Base-by-base conservation (phyloP, 1,140 invertebrate genomes). In the Octopus sinensis region DNA sequence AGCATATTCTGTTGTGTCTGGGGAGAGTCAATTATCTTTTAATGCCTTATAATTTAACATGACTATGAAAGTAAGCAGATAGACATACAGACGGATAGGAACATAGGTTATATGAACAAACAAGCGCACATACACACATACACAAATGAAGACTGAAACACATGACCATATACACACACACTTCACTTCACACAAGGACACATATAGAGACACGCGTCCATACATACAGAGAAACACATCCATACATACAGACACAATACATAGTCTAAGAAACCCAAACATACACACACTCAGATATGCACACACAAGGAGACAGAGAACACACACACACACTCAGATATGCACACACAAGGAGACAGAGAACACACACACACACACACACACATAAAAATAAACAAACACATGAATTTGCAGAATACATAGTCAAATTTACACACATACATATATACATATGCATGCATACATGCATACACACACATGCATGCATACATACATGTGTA, bases 401-500 rank as follows among this genome's bases (percentile, higher is more conserved):
- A 12, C n/a, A 12, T n/a, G 9, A 9, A 12, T n/a, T 68, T n/a
- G 0, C 62, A 12, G 9, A 9, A 68, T n/a, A 68, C 62, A 68
- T n/a, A 68, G n/a, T 12, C 62, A 68, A 9, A 12, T 68, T 68
- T n/a, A 12, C 62, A 12, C 62, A 12, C 62, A n/a, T n/a, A 68
- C 9, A 68, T n/a, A 68, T 12, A 12, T n/a, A 12, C 62, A 68
- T 12, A 68, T n/a, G n/a, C 62, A 68, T n/a, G n/a, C 62, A 68
- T n/a, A 68, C 62, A 68, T n/a, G n/a, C 62, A 68, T n/a, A 68
- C 62, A 68, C 62, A 68, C 62, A 68, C 62, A 68, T n/a, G n/a
- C 62, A 68, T n/a, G n/a, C 62, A 68, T n/a, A 68, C 62, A 68
- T n/a, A 68, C 62, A 68, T n/a, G n/a, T n/a, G n/a, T n/a, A 68